These are phyloP conservation scores for Mixornis gularis DNA, from an alignment of 2,113 vertebrate species.

Conservation along the genomic window DNA sequence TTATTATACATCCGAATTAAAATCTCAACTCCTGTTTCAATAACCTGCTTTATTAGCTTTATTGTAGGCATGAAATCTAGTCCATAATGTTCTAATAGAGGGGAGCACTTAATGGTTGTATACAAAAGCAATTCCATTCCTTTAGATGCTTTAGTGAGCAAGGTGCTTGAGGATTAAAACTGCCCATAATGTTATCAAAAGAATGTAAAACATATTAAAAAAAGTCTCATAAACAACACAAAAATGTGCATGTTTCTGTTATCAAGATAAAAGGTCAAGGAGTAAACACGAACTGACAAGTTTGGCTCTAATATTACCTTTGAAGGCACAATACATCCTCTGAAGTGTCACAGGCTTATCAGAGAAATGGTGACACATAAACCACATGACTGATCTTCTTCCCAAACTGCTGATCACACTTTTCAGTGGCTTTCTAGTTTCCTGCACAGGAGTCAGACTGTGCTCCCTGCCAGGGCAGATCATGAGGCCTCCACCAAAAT, in stretches of 20 bases:
- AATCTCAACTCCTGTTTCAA: background rate
- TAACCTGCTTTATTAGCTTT: background rate
- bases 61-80: background rate
- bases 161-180: background rate
- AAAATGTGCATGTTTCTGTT: background rate
- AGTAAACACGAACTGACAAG: background rate
- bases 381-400: background rate
- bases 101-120: background rate
- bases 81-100: background rate
- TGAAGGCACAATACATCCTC: background rate
- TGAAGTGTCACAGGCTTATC: background rate
- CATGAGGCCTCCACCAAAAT: fast-evolving
- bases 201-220: background rate
- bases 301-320: background rate
- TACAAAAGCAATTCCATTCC: background rate
- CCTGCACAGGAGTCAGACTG: background rate
- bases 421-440: background rate
- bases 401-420: background rate
- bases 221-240: background rate
- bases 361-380: background rate
- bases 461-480: fast-evolving
- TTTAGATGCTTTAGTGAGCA: background rate
- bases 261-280: background rate
- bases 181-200: background rate
- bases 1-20: background rate